Conservation (phyloP, 2,797 vertebrate genomes). For the Peromyscus attwateri region DNA sequence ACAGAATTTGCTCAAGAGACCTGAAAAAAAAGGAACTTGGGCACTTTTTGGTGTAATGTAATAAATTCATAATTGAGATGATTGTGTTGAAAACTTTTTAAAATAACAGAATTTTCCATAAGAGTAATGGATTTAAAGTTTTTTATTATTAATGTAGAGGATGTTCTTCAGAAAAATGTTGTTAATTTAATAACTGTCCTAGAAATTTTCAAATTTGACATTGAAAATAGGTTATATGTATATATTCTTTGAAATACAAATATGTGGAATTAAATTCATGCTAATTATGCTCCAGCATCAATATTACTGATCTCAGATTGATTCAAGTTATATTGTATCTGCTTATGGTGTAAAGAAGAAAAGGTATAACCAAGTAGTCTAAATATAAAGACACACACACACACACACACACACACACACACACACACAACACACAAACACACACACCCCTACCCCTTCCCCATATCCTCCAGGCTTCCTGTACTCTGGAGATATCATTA, state of each 20-base stretch:
- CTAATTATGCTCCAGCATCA: neutral
- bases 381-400: neutral
- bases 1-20: neutral
- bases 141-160: neutral
- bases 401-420: neutral
- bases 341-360: neutral
- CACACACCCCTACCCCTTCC: too few species aligned
- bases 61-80: neutral
- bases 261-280: neutral
- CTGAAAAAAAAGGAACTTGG: neutral
- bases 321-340: neutral
- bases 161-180: constrained; percentile 25
- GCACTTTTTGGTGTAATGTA: too few species aligned
- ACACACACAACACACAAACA: too few species aligned
- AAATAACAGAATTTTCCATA: constrained; percentile 10
- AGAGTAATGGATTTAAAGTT: neutral
- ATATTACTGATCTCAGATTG: neutral
- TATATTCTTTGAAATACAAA: neutral
- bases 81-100: neutral
- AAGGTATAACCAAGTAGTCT: neutral
- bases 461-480: neutral
- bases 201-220: neutral
- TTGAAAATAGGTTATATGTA: neutral
- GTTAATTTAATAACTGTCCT: constrained; percentile 1
- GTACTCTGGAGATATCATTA: neutral